These are phyloP conservation scores for Periphyllus acericola DNA, from an alignment of 2,888 invertebrate genomes.

Conservation along the genomic window DNA sequence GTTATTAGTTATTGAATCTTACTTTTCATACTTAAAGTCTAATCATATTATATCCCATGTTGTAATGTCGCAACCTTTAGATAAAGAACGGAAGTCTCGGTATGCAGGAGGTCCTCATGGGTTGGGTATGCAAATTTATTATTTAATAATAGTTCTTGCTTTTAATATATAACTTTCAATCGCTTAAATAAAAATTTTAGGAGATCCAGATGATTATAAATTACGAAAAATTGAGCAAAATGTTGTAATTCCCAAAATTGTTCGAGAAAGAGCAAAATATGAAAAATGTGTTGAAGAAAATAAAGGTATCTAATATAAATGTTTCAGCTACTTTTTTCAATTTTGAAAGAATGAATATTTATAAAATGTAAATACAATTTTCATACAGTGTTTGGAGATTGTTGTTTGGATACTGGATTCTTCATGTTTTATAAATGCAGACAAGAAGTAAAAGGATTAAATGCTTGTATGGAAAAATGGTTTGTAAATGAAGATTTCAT, in stretches of 20 bases:
- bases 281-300: constrained; percentile 84
- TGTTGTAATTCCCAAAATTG: constrained; percentile 87
- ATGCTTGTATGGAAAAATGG: constrained; percentile 61
- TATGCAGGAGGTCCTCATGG: constrained; percentile 71
- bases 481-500: constrained; percentile 71
- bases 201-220: constrained; percentile 85
- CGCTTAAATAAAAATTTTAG: constrained; percentile 68
- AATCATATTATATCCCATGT: neutral
- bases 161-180: neutral
- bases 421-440: constrained; percentile 59
- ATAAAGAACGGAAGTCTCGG: constrained; percentile 1
- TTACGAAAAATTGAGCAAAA: constrained; percentile 89
- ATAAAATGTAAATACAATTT: neutral
- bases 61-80: neutral
- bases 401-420: constrained; percentile 56
- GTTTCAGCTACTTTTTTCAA: neutral
- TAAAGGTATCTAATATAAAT: constrained; percentile 68
- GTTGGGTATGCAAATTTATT: constrained; percentile 68
- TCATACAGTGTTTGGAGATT: constrained; percentile 60
- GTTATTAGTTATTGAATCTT: neutral
- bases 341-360: neutral
- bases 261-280: constrained; percentile 82
- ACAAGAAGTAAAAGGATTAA: constrained; percentile 37
- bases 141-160: neutral
- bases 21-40: neutral